phyloP scores from a whole-genome alignment of 2,888 invertebrate species.

The Papilio elwesi region DNA sequence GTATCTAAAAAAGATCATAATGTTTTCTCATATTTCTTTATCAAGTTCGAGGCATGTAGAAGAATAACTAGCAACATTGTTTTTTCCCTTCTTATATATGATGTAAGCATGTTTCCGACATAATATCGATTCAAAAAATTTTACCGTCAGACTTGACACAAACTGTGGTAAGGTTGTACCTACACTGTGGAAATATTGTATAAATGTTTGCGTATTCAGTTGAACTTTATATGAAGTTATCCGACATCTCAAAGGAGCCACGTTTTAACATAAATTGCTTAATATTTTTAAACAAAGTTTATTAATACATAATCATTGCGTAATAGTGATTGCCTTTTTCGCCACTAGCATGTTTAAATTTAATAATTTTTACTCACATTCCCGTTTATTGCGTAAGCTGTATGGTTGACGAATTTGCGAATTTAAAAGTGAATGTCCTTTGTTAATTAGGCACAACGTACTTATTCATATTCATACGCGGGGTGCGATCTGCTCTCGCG shows the following conservation, averaged over 20 bases:
- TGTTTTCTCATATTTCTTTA: too few species aligned
- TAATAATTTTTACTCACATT: background rate
- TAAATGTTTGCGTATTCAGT: background rate
- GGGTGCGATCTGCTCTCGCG: too few species aligned
- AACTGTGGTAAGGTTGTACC: too few species aligned
- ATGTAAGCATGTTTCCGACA: too few species aligned
- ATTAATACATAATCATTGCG: background rate
- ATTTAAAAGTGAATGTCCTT: background rate
- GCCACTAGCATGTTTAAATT: background rate
- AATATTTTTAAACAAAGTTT: constrained; percentile 13
- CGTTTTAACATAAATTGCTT: background rate
- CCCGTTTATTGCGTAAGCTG: background rate
- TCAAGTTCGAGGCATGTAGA: too few species aligned
- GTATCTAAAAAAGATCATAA: too few species aligned
- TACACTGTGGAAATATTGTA: too few species aligned
- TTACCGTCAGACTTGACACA: too few species aligned
- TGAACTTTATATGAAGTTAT: constrained; percentile 1
- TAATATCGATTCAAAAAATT: too few species aligned
- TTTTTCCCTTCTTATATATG: background rate
- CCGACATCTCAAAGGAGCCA: background rate
- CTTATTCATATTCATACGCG: too few species aligned
- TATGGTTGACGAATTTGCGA: background rate
- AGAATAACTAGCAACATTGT: background rate
- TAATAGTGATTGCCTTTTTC: constrained; percentile 9
- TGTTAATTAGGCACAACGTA: background rate